Percentiles rank a stretch among this genome's conserved stretches.
Conservation (phyloP, 1,140 invertebrate genomes). For the Saccostrea cuccullata region DNA sequence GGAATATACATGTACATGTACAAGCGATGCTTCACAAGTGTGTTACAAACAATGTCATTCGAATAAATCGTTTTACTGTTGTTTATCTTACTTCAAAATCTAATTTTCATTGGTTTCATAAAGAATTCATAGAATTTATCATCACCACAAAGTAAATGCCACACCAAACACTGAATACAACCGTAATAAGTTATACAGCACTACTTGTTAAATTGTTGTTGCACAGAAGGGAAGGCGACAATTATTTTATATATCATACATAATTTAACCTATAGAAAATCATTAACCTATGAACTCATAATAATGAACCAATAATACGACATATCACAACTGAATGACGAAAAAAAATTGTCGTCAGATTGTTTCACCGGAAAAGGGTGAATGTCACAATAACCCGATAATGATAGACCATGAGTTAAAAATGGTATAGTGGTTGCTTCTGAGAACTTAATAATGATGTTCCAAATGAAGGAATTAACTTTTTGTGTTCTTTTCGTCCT, state of each 20-base stretch:
- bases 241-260: background rate
- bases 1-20: background rate
- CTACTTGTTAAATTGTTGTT: background rate
- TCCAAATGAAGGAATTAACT: background rate
- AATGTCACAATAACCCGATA: background rate
- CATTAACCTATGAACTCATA: slow-evolving; percentile 23
- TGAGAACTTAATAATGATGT: background rate
- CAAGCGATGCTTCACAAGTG: background rate
- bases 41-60: slow-evolving; percentile 19
- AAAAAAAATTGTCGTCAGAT: background rate
- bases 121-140: background rate
- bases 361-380: background rate
- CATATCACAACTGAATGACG: slow-evolving; percentile 8
- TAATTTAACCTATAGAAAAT: background rate
- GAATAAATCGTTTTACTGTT: slow-evolving; percentile 34
- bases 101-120: background rate
- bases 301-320: slow-evolving; percentile 1
- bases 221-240: background rate
- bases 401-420: background rate
- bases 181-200: too few species aligned
- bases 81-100: background rate
- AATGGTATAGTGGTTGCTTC: background rate
- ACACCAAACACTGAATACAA: background rate
- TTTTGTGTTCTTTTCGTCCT: background rate
- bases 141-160: background rate